A percentile compares a stretch with the other conserved stretches of the same genome.
phyloP scores from a whole-genome alignment of 2,888 invertebrate genomes.

The Macaria liturata region DNA sequence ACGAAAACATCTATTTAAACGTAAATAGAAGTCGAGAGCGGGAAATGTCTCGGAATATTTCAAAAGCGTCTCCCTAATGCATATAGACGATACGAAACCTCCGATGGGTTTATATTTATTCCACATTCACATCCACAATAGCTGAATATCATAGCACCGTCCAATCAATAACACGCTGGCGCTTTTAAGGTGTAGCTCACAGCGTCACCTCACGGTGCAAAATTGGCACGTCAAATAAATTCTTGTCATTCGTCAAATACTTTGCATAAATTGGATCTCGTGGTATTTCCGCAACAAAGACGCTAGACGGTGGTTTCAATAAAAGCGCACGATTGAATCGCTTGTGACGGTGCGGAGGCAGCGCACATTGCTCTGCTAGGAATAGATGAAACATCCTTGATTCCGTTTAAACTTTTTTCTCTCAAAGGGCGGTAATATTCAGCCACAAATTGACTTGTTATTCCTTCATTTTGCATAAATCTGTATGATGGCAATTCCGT shows the following conservation, averaged over 20 bases:
- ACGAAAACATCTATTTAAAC: background rate
- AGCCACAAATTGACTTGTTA: slow-evolving; percentile 52
- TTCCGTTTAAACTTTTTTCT: slow-evolving; percentile 47
- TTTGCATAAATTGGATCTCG: slow-evolving; percentile 76
- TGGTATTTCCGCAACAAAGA: slow-evolving; percentile 75
- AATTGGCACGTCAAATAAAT: slow-evolving; percentile 76
- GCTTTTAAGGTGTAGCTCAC: slow-evolving; percentile 56
- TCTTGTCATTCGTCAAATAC: slow-evolving; percentile 77
- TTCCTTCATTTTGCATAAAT: slow-evolving; percentile 50
- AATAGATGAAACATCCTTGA: slow-evolving; percentile 40
- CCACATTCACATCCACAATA: slow-evolving; percentile 34
- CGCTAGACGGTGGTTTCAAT: slow-evolving; percentile 69
- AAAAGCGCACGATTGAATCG: slow-evolving; percentile 73
- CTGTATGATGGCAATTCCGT: slow-evolving; percentile 42
- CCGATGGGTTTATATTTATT: slow-evolving; percentile 30
- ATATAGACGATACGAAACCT: slow-evolving; percentile 26
- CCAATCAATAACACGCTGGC: slow-evolving; percentile 49
- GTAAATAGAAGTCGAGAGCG: background rate
- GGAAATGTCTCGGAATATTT: slow-evolving; percentile 18
- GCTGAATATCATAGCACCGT: slow-evolving; percentile 49
- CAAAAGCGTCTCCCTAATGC: slow-evolving; percentile 24
- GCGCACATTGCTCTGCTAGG: slow-evolving; percentile 47
- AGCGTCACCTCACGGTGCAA: slow-evolving; percentile 56
- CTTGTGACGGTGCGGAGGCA: slow-evolving; percentile 67
- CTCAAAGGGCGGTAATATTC: slow-evolving; percentile 41